Evolutionary conservation across 1,140 invertebrate genomes (phyloP).

Genomic region (Dendroctonus ponderosae): DNA sequence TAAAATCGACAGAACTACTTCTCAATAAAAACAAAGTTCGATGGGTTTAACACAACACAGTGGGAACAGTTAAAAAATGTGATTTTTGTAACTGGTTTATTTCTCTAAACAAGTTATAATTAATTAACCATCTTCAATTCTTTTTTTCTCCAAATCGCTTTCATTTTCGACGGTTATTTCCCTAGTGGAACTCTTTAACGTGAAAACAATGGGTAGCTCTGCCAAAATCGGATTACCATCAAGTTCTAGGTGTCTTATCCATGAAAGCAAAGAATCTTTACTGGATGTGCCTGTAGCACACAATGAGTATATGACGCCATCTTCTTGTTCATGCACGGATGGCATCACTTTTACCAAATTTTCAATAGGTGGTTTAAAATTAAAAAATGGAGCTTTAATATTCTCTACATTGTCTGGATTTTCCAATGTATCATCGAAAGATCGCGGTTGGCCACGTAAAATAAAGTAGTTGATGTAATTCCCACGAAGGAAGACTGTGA

Average conservation of each 20-base stretch:
- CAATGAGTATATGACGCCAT: conserved; percentile 84
- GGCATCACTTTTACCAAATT: conserved; percentile 53
- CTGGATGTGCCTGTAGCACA: conserved; percentile 72
- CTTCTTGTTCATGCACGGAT: conserved; percentile 87
- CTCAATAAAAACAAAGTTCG: too few relatives aligned
- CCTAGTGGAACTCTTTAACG: conserved; percentile 47
- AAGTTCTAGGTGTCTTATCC: conserved; percentile 84
- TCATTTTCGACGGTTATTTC: conserved; percentile 31
- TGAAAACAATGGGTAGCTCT: conserved; percentile 79
- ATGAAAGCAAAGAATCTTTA: conserved; percentile 86
- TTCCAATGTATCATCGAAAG: conserved; percentile 48
- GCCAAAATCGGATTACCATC: conserved; percentile 71
- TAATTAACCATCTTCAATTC: conserved; percentile 7
- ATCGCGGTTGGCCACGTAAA: conserved; percentile 65
- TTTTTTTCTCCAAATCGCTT: conserved; percentile 10
- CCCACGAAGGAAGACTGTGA: conserved; percentile 75
- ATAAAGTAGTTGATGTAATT: conserved; percentile 82
- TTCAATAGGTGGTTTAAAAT: conserved; percentile 51
- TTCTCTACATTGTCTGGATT: conserved; percentile 64
- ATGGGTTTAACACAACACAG: too few relatives aligned
- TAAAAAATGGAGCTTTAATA: conserved; percentile 62
- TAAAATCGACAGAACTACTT: too few relatives aligned
- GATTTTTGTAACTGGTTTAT: too few relatives aligned
- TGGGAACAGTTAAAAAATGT: too few relatives aligned
- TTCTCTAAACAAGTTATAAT: not conserved